Conservation (phyloP, 1,140 invertebrate species). For the Drosophila truncata region DNA sequence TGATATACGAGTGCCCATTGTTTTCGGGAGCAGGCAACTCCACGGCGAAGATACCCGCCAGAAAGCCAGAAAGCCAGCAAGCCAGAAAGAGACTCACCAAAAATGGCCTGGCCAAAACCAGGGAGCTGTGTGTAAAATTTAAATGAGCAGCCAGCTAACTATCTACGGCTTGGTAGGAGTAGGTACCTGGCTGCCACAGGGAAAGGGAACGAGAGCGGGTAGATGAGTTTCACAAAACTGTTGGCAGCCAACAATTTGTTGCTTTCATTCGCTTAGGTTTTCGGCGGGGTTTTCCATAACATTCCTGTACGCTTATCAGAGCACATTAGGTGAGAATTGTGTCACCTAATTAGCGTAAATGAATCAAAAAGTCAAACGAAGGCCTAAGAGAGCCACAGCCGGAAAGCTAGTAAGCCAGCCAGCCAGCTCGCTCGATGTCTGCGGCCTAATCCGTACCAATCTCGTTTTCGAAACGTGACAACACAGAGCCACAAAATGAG, state of each 20-base stretch:
- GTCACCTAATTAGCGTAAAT: constrained; percentile 85
- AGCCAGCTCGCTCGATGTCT: constrained; percentile 16
- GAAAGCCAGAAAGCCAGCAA: constrained; percentile 19
- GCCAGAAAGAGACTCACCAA: constrained; percentile 62
- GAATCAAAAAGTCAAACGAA: constrained; percentile 70
- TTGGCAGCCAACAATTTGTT: constrained; percentile 76
- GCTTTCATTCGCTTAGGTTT: constrained; percentile 35
- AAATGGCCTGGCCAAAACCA: constrained; percentile 69
- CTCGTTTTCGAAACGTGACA: constrained; percentile 74
- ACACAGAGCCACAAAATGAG: constrained; percentile 54
- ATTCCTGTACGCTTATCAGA: constrained; percentile 76
- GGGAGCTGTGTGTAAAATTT: constrained; percentile 74
- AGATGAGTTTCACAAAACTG: constrained; percentile 40
- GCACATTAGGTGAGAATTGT: constrained; percentile 85
- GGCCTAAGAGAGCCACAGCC: constrained; percentile 12
- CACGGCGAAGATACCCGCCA: neutral
- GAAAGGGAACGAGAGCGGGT: constrained; percentile 17
- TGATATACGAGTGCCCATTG: constrained; percentile 82
- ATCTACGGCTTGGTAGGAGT: constrained; percentile 13
- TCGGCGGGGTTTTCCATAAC: constrained; percentile 41
- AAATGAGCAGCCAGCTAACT: constrained; percentile 70
- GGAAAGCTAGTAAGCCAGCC: constrained; percentile 1
- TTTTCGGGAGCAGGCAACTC: constrained; percentile 69
- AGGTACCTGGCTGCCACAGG: neutral
- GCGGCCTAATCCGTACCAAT: constrained; percentile 66